Evolutionary conservation across 2,113 vertebrate genomes (phyloP).

Genomic region (Chiloscyllium plagiosum): DNA sequence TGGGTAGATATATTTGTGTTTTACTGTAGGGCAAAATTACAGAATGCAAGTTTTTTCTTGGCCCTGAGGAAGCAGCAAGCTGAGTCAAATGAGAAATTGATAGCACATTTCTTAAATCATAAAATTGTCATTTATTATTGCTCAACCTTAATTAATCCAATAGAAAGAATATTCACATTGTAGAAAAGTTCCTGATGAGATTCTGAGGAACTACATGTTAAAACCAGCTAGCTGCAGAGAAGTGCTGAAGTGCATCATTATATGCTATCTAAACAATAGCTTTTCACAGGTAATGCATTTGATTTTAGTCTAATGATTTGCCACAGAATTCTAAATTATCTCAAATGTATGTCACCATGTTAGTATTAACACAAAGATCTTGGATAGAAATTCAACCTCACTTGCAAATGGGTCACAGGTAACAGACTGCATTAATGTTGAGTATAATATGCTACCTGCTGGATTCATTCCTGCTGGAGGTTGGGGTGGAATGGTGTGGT

Average conservation of each 20-base stretch:
- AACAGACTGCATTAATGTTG: background rate
- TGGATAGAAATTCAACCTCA: background rate
- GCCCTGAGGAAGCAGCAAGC: background rate
- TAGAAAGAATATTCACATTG: background rate
- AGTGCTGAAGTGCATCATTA: background rate
- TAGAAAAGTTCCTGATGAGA: background rate
- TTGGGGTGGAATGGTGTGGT: background rate
- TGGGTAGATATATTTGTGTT: background rate
- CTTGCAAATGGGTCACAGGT: background rate
- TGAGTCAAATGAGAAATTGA: background rate
- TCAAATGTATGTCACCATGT: background rate
- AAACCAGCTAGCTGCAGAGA: background rate
- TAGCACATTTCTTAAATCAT: background rate
- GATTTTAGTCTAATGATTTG: background rate
- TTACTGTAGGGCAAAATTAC: background rate
- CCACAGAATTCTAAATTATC: background rate
- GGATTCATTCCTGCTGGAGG: background rate
- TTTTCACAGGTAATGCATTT: background rate
- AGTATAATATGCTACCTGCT: background rate
- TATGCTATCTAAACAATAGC: background rate
- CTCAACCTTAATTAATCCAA: background rate
- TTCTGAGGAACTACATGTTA: background rate
- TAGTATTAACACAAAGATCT: background rate
- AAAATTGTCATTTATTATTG: background rate
- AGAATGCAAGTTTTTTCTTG: background rate